phyloP scores from a whole-genome alignment of 2,888 invertebrate species.

The Elmis aenea region DNA sequence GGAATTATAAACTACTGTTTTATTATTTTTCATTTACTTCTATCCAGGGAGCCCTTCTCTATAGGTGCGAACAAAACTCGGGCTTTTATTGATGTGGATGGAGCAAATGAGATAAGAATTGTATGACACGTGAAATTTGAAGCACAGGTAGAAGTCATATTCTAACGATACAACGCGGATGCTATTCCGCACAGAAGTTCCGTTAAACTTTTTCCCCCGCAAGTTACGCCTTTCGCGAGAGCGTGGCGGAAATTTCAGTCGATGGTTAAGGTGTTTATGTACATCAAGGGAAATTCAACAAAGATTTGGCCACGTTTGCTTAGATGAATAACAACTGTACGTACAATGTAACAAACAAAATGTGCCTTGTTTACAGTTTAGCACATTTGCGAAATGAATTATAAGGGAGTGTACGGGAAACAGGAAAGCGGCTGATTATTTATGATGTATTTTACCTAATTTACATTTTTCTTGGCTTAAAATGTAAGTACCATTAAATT shows the following conservation, averaged over 20 bases:
- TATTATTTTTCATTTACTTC: slow-evolving; percentile 22
- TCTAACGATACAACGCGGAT: not conserved
- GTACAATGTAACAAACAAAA: slow-evolving; percentile 26
- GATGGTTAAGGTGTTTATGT: slow-evolving; percentile 39
- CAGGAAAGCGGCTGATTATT: slow-evolving; percentile 46
- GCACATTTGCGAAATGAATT: slow-evolving; percentile 44
- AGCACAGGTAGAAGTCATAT: not conserved
- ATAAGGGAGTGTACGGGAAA: slow-evolving; percentile 35
- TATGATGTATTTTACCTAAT: slow-evolving; percentile 46
- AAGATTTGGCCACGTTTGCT: slow-evolving; percentile 34
- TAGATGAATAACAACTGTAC: slow-evolving; percentile 24
- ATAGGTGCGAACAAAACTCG: slow-evolving; percentile 11
- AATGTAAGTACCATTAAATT: slow-evolving; percentile 42
- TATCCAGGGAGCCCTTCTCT: slow-evolving; percentile 12
- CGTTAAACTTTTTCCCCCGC: not conserved
- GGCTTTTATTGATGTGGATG: slow-evolving; percentile 15
- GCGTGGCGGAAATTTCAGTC: not conserved
- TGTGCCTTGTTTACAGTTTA: slow-evolving; percentile 36
- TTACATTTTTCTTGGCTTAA: slow-evolving; percentile 45
- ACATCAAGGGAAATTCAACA: slow-evolving; percentile 46
- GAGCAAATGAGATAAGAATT: slow-evolving; percentile 15
- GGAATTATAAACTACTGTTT: slow-evolving; percentile 25
- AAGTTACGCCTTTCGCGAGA: too few species aligned
- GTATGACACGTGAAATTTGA: slow-evolving; percentile 14
- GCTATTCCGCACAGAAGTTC: not conserved